phyloP scores from a whole-genome alignment of 2,113 vertebrate species.

The Gobiocypris rarus region DNA sequence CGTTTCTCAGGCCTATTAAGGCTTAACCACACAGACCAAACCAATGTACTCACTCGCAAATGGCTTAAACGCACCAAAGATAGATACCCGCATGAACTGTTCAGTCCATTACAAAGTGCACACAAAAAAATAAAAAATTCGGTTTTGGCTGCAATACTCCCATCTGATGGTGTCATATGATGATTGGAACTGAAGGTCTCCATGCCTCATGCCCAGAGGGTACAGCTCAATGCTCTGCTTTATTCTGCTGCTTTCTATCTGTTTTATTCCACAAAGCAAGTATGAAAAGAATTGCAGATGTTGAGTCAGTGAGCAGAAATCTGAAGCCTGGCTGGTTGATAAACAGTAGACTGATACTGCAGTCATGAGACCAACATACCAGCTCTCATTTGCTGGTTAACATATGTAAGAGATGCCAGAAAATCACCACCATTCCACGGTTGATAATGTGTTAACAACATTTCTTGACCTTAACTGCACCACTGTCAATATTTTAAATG shows the following conservation, averaged over 20 bases:
- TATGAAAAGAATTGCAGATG: conserved; percentile 49
- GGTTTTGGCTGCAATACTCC: conserved; percentile 10
- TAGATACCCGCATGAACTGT: conserved; percentile 1
- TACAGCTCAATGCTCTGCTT: conserved; percentile 43
- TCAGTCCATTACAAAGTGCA: background rate
- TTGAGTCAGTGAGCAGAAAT: conserved; percentile 51
- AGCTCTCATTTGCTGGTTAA: background rate
- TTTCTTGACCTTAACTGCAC: background rate
- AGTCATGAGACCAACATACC: conserved; percentile 4
- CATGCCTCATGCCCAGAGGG: conserved; percentile 35
- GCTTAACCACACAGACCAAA: background rate
- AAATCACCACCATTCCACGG: background rate
- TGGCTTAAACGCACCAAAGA: background rate
- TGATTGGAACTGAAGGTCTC: conserved; percentile 25
- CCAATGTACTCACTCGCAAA: background rate
- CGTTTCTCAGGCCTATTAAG: background rate
- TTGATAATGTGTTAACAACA: background rate
- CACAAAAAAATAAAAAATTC: background rate
- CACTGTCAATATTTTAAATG: background rate
- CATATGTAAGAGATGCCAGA: background rate
- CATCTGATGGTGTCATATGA: conserved; percentile 54
- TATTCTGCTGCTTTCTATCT: conserved; percentile 41
- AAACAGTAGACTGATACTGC: conserved; percentile 37
- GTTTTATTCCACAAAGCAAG: conserved; percentile 15
- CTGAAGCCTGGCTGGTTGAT: conserved; percentile 19